These are phyloP conservation scores for Tinamus major DNA, from an alignment of 2,797 vertebrate genomes.

Conservation along the genomic window DNA sequence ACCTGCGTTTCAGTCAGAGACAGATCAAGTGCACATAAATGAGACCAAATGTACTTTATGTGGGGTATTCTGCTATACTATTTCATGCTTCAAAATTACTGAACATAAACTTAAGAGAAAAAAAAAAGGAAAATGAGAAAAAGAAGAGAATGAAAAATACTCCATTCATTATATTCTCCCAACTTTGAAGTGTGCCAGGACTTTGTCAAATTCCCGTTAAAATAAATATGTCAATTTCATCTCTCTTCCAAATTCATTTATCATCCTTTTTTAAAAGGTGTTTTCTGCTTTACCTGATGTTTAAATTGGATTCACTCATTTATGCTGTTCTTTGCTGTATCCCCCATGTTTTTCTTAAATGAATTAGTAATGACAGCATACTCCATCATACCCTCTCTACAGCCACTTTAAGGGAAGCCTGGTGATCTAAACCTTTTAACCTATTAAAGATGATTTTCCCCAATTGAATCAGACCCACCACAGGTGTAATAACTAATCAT, in stretches of 20 bases:
- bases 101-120: constrained; percentile 72
- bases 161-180: constrained; percentile 42
- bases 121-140: constrained; percentile 73
- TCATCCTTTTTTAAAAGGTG: constrained; percentile 87
- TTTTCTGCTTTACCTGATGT: constrained; percentile 91
- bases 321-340: constrained; percentile 95
- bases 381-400: constrained; percentile 99
- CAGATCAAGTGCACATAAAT: constrained; percentile 80
- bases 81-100: constrained; percentile 79
- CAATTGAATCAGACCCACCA: constrained; percentile 99
- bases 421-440: constrained; percentile 99
- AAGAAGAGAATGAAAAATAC: constrained; percentile 33
- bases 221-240: constrained; percentile 82
- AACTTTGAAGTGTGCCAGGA: constrained; percentile 78
- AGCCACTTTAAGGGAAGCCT: constrained; percentile 98
- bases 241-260: constrained; percentile 85
- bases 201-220: constrained; percentile 84
- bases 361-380: constrained; percentile 97
- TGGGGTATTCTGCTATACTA: constrained; percentile 60
- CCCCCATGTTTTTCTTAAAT: constrained; percentile 97
- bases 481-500: constrained; percentile 99
- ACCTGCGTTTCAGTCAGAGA: constrained; percentile 76
- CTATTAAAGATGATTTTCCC: constrained; percentile 99
- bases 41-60: constrained; percentile 77
- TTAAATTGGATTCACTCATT: constrained; percentile 95